Evolutionary conservation across 2,113 vertebrate genomes (phyloP), one percentile per base, ranked within the genome.

Genomic region (Peromyscus californicus): DNA sequence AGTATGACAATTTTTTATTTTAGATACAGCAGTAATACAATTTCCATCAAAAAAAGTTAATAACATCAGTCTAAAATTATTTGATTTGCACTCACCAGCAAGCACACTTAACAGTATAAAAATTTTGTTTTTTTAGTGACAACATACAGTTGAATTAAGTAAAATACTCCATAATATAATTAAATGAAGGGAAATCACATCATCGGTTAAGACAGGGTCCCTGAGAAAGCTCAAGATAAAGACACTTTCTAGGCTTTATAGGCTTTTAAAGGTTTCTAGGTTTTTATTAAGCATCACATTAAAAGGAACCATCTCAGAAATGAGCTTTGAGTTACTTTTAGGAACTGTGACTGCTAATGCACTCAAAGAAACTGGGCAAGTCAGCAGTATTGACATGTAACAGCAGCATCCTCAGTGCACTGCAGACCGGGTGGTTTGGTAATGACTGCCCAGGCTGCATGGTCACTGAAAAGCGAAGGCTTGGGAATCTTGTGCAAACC

Each of bases 21-120:
- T 76, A 83, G 59, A 92, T 80, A 75, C 26, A 76, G 54, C 70
- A 92, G 61, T 57, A 95, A 96, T 94, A 90, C 74, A 97, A 94
- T 84, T 7, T 17, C 94, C 45, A 92, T 92, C 80, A 93, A 88
- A 94, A 94, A 94, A 83, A 67, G 24, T 70, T 67, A 83, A 26
- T 84, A 94, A 87, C 15, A 85, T 74, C 48, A 91, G 36, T 86
- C 75, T 97, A 80, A 93, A 97, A 92, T 51, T n/a, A 89, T 90
- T 69, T 90, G 45, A 94, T 70, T 95, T 96, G 78, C 31, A 94
- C 89, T 94, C 91, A 74, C 10, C n/a, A 92, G 87, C 31, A 96
- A 51, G 67, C 31, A 87, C 76, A 85, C 26, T 74, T 57, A 83
- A 10, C 4, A 87, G 15, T 19, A 80, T 33, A 29, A 83, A 72